Evolutionary conservation across 1,140 invertebrate species (phyloP), one percentile per base, ranked within the genome.

Genomic region (Drosophila lacertosa): DNA sequence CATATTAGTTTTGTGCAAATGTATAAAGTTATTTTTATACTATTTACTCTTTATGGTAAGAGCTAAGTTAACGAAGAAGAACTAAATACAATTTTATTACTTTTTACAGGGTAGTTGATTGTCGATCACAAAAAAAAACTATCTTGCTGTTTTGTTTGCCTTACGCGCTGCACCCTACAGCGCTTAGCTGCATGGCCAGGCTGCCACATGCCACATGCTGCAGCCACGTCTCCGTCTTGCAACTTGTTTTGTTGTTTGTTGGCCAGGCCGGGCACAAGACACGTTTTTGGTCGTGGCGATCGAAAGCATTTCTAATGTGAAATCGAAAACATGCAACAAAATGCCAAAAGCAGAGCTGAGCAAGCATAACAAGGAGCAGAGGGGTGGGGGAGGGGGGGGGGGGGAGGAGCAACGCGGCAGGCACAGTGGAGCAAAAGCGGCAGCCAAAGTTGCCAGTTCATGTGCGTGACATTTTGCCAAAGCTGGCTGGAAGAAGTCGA

Each of bases 281-380:
- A 79, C 70, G 80, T 84, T 83, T 83, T 77, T 74, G 57, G 37
- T 62, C 15, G 72, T 47, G 64, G 59, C 80, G 60, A 86, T 80
- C 64, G 76, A 84, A 84, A 84, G 81, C 82, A 88, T 86, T 86
- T 86, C 81, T 86, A 86, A 86, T 86, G 81, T 86, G 82, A 86
- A 86, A 86, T 86, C 82, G 73, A 86, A 86, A 84, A 65, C 76
- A 77, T 77, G 81, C 65, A 82, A 74, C 73, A 72, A 79, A 80
- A 80, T 74, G 72, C 60, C 74, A 78, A 79, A 84, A 81, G 48
- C 65, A 62, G 42, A 42, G 64, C 48, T 63, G n/a, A 16, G 45
- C 74, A 50, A 64, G 55, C 79, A 78, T 58, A 79, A 75, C 80
- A 66, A 40, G 26, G 10, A 22, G 2, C n/a, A n/a, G 26, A 4